Evolutionary conservation across 2,888 invertebrate species (phyloP), one percentile per base, ranked within the genome.

Genomic region (Lucinisca nassula): DNA sequence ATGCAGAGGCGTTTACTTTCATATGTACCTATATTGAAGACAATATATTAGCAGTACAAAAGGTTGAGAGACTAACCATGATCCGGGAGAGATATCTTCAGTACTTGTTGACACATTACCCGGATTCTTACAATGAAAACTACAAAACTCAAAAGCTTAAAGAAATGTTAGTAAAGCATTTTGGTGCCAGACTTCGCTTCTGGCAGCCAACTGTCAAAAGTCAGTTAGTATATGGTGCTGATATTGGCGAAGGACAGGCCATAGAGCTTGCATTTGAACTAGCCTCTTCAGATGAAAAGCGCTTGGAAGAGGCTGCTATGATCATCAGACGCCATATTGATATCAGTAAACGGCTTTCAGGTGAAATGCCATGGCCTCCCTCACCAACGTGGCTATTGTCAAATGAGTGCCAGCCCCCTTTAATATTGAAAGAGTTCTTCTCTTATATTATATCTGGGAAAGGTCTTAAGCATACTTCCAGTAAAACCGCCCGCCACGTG

Each of bases 61-160:
- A 77, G 24, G 80, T 84, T 32, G 86, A 84, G 76, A 40, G 86
- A 61, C 2, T 89, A 40, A 84, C 84, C 17, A 86, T 88, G 85
- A 61, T 88, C 17, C 14, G 51, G 14, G 87, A 87, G 14, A 32
- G 67, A 24, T 84, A 84, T 49, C 21, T 84, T 6, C 6, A 0
- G 12, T 82, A 51, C 30, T 17, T 83, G 35, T 6, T 75, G n/a
- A n/a, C n/a, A n/a, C n/a, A n/a, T n/a, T n/a, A n/a, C n/a, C n/a
- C n/a, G n/a, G n/a, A n/a, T n/a, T n/a, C n/a, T n/a, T n/a, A n/a
- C n/a, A n/a, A n/a, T n/a, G n/a, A n/a, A n/a, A n/a, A n/a, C n/a
- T n/a, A n/a, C n/a, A n/a, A n/a, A n/a, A n/a, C n/a, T n/a, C n/a
- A n/a, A n/a, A 61, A 2, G n/a, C n/a, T 24, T 8, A 61, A 61